Conservation (phyloP, 2,888 invertebrate genomes). For the Patella ulyssiponensis region DNA sequence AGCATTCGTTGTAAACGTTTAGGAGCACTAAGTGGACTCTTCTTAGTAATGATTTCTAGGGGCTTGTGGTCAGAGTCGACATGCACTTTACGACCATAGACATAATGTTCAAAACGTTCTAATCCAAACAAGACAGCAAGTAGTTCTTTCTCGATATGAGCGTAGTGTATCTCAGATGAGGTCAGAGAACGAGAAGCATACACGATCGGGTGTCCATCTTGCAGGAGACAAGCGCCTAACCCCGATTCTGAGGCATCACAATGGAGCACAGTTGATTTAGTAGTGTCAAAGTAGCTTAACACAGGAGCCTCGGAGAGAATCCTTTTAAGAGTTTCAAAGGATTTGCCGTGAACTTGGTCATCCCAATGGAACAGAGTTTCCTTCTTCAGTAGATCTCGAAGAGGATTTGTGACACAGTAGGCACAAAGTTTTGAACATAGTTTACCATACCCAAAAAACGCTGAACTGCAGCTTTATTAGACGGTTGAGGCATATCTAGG, state of each 20-base stretch:
- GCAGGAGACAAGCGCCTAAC: too few species aligned
- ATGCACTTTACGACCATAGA: slow-evolving; percentile 32
- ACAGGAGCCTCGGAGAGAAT: too few species aligned
- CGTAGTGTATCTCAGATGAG: slow-evolving; percentile 37
- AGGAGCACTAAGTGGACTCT: slow-evolving; percentile 36
- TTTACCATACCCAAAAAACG: slow-evolving; percentile 19
- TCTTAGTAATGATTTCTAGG: slow-evolving; percentile 37
- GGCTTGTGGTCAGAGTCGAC: slow-evolving; percentile 46
- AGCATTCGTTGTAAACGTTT: slow-evolving; percentile 46
- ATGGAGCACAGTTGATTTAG: slow-evolving; percentile 19
- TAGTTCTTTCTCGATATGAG: slow-evolving; percentile 49
- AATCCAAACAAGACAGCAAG: slow-evolving; percentile 39
- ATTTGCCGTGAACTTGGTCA: too few species aligned
- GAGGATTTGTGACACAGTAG: slow-evolving; percentile 35
- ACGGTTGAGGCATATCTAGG: too few species aligned
- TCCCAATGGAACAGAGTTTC: too few species aligned
- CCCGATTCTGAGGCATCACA: too few species aligned
- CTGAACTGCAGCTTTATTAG: too few species aligned
- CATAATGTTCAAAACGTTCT: slow-evolving; percentile 40
- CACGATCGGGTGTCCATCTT: slow-evolving; percentile 39
- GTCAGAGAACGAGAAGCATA: slow-evolving; percentile 40
- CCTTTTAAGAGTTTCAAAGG: too few species aligned
- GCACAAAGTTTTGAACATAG: slow-evolving; percentile 36
- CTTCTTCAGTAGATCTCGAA: slow-evolving; percentile 29
- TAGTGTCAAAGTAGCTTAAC: too few species aligned